Evolutionary conservation across 2,113 vertebrate genomes (phyloP).

Genomic region (Carassius carassius): DNA sequence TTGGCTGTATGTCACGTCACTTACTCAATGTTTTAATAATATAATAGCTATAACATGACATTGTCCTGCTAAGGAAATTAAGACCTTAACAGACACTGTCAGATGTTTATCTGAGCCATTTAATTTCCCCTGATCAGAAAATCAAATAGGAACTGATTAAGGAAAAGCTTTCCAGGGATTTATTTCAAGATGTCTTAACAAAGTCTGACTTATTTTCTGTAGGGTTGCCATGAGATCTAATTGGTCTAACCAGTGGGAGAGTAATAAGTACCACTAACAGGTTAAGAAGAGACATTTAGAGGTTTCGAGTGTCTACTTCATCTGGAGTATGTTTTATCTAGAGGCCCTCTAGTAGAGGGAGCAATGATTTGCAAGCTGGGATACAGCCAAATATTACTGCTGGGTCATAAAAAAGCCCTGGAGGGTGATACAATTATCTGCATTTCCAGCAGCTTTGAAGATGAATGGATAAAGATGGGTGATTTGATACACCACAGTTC

Average conservation of each 20-base stretch:
- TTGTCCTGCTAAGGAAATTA: slow-evolving; percentile 30
- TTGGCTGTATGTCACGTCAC: too few species aligned
- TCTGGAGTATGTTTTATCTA: background rate
- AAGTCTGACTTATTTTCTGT: slow-evolving; percentile 23
- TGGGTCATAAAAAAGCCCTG: slow-evolving; percentile 29
- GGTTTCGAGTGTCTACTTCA: slow-evolving; percentile 2
- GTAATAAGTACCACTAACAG: slow-evolving; percentile 26
- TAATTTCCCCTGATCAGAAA: slow-evolving; percentile 45
- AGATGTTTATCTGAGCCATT: slow-evolving; percentile 37
- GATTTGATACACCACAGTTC: slow-evolving; percentile 14
- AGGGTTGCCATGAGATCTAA: slow-evolving; percentile 26
- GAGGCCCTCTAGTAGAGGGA: too few species aligned
- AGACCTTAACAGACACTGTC: slow-evolving; percentile 21
- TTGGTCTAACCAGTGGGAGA: slow-evolving; percentile 1
- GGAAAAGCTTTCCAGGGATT: slow-evolving; percentile 31
- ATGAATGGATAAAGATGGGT: slow-evolving; percentile 13
- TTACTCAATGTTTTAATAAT: background rate
- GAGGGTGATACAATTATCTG: slow-evolving; percentile 25
- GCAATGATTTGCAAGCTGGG: slow-evolving; percentile 21
- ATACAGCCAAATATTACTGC: slow-evolving; percentile 7
- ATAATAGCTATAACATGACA: slow-evolving; percentile 23
- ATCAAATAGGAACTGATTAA: slow-evolving; percentile 43
- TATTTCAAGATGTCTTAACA: slow-evolving; percentile 40
- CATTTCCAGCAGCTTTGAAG: slow-evolving; percentile 7
- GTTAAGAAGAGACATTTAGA: slow-evolving; percentile 24